Percentiles rank a stretch among this genome's conserved stretches.
Conservation (phyloP, 2,113 vertebrate genomes). For the Stercorarius parasiticus region DNA sequence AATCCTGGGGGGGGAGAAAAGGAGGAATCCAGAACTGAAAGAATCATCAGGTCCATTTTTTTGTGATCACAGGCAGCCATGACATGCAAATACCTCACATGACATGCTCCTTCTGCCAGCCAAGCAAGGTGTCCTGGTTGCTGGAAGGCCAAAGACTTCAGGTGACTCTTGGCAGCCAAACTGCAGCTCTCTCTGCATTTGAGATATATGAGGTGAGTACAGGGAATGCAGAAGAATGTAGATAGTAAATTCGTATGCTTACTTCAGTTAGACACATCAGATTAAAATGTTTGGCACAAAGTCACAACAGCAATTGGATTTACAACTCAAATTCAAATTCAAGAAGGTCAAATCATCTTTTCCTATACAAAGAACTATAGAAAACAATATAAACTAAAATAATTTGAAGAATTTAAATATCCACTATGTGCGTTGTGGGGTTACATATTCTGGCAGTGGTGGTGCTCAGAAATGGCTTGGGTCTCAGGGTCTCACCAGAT, state of each 20-base stretch:
- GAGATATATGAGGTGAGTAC: not conserved
- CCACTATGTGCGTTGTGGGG: not conserved
- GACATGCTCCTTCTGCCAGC: not conserved
- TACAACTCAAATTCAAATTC: not conserved
- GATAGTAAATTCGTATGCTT: not conserved
- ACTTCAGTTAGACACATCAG: not conserved
- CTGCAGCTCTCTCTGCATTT: not conserved
- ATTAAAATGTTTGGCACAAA: not conserved
- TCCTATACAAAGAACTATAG: not conserved
- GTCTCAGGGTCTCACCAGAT: not conserved
- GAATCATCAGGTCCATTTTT: not conserved
- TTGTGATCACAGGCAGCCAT: not conserved
- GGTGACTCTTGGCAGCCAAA: not conserved
- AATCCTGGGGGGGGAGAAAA: not conserved
- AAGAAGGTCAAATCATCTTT: not conserved
- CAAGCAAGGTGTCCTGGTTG: not conserved
- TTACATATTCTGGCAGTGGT: not conserved
- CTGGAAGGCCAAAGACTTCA: not conserved
- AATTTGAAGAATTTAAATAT: not conserved
- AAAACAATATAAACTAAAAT: not conserved
- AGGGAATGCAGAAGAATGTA: not conserved
- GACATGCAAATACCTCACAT: not conserved
- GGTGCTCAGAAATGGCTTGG: not conserved
- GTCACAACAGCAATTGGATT: rapidly evolving
- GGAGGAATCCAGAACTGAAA: rapidly evolving